These are phyloP conservation scores for Hippopotamus amphibius DNA, from an alignment of 2,113 vertebrate genomes.

Conservation along the genomic window DNA sequence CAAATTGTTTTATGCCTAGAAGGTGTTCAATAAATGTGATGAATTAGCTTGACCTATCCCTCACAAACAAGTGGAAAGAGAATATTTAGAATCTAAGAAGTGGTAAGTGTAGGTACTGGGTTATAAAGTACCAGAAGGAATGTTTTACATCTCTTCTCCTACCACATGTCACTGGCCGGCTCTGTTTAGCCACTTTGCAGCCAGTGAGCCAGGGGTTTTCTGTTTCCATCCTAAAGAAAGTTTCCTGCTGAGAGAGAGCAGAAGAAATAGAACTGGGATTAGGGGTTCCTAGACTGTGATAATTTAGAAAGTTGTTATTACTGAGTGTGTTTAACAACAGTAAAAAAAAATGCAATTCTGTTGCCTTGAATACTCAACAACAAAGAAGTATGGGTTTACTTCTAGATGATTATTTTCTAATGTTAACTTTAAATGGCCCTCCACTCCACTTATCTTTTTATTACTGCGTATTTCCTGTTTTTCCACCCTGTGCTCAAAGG, in stretches of 20 bases:
- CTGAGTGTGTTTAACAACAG: background rate
- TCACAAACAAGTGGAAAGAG: slow-evolving; percentile 28
- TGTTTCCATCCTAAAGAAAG: slow-evolving; percentile 28
- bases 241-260: slow-evolving; percentile 26
- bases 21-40: background rate
- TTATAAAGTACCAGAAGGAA: slow-evolving; percentile 1
- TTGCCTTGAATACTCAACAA: slow-evolving; percentile 30
- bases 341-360: slow-evolving; percentile 33
- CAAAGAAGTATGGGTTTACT: background rate
- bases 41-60: background rate
- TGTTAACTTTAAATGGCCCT: background rate
- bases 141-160: slow-evolving; percentile 1
- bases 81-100: slow-evolving; percentile 20
- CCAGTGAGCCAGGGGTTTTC: background rate
- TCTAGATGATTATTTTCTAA: slow-evolving; percentile 43
- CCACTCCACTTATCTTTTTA: background rate
- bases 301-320: slow-evolving; percentile 62
- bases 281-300: slow-evolving; percentile 42
- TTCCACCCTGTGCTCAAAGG: background rate
- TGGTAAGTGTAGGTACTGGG: background rate
- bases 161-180: background rate
- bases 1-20: background rate
- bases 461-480: background rate
- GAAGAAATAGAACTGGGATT: slow-evolving; percentile 45
- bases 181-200: slow-evolving; percentile 11